Evolutionary conservation across 1,140 invertebrate species (phyloP), one percentile per base, ranked within the genome.

Genomic region (Nephila pilipes): DNA sequence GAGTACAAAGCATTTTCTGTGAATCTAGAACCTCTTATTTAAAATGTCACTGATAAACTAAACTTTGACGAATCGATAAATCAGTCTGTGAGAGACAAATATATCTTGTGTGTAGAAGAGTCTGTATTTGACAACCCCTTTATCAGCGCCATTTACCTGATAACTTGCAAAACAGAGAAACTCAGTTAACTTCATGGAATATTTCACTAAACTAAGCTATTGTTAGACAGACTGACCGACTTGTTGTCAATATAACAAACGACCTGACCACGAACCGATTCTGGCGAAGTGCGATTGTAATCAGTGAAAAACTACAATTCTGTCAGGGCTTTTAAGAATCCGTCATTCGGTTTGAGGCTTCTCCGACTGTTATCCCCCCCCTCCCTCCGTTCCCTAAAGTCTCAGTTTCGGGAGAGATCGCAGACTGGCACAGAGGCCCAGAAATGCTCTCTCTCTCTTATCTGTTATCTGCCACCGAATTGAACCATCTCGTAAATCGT

Each of bases 401-500:
- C 60, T 60, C 32, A 36, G 60, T 10, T 54, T 20, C 63, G 12
- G 20, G 85, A 20, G 6, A 36, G 57, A 20, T 83, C 29, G n/a
- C 29, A 79, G 36, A 36, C 16, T 83, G 25, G 32, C 1, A n/a
- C n/a, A 16, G 32, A 18, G 69, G 2, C n/a, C 36, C 12, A 38
- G 12, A 55, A n/a, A 38, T 16, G 12, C 20, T 54, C 20, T 36
- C 22, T 58, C 38, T 60, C 22, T 60, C 85, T 87, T 87, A 87
- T 87, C 85, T 46, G 55, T 29, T 87, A 18, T 60, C 32, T 60
- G 55, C 58, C 58, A 60, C 85, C 22, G 55, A 54, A 60, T 29
- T 18, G 20, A 87, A 87, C 25, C 38, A 87, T 87, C 57, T 87
- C 57, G 57, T 87, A 63, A 87, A 60, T 87, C 85, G 36, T 87